Evolutionary conservation across 2,113 vertebrate genomes (phyloP).

Genomic region (Hymenochirus boettgeri): DNA sequence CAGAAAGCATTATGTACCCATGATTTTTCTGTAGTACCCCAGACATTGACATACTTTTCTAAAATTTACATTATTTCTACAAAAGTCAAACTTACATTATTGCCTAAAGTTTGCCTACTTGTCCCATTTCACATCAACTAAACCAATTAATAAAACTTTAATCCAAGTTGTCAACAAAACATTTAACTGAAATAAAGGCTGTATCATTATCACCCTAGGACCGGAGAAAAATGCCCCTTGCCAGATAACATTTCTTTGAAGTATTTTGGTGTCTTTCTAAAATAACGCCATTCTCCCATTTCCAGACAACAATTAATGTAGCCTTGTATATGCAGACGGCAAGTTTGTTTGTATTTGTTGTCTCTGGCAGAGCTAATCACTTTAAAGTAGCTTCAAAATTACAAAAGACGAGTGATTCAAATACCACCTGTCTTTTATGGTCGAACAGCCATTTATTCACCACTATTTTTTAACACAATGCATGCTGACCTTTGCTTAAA

Average conservation of each 20-base stretch:
- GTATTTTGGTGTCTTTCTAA: conserved; percentile 31
- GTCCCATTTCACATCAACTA: conserved; percentile 26
- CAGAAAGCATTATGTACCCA: no score
- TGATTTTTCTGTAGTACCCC: no score
- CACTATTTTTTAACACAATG: conserved; percentile 50
- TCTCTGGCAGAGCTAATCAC: conserved; percentile 51
- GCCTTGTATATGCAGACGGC: conserved; percentile 12
- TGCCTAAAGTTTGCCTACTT: no score
- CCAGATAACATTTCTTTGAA: conserved; percentile 21
- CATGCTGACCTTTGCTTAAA: conserved; percentile 54
- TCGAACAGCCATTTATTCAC: conserved; percentile 53
- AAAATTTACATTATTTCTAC: no score
- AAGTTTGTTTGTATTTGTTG: conserved; percentile 52
- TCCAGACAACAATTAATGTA: conserved; percentile 42
- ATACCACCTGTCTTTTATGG: conserved; percentile 52
- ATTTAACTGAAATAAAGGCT: conserved; percentile 33
- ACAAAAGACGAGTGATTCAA: conserved; percentile 52
- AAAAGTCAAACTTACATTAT: no score
- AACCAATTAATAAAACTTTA: conserved; percentile 26
- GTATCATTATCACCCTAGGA: conserved; percentile 38
- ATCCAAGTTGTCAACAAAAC: conserved; percentile 13
- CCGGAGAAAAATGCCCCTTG: conserved; percentile 36
- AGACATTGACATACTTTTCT: no score
- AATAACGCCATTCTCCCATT: conserved; percentile 32
- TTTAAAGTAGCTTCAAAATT: conserved; percentile 56